Percentiles rank a stretch among this genome's conserved stretches.
Conservation (phyloP, 2,888 invertebrate species). For the Xanthorhoe designata region DNA sequence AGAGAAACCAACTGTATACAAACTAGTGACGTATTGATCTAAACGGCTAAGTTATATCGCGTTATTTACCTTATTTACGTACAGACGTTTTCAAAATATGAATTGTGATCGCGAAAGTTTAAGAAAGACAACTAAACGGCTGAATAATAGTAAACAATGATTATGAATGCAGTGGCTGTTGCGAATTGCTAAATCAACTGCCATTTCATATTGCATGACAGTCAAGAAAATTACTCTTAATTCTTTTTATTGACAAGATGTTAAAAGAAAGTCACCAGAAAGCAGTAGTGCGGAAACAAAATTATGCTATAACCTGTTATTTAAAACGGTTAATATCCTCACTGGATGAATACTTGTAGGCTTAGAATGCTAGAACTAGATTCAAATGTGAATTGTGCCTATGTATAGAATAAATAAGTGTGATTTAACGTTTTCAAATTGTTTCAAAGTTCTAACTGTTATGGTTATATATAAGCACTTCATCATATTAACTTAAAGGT, state of each 20-base stretch:
- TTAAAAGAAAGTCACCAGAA: not conserved
- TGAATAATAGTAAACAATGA: no score
- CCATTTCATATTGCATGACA: no score
- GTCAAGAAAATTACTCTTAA: no score
- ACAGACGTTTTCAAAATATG: no score
- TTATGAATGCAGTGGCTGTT: no score
- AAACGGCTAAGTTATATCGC: no score
- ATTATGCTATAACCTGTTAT: not conserved
- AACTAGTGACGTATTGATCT: no score
- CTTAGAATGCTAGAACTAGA: slow-evolving; percentile 79
- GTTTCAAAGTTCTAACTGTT: slow-evolving; percentile 46
- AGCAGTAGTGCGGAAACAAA: not conserved
- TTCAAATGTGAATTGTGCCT: slow-evolving; percentile 81
- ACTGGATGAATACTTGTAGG: slow-evolving; percentile 63
- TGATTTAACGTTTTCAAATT: slow-evolving; percentile 57
- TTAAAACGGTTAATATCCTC: slow-evolving; percentile 43
- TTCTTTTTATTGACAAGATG: not conserved
- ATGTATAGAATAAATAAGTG: slow-evolving; percentile 55
- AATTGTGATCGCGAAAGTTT: no score
- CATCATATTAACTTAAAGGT: slow-evolving; percentile 43
- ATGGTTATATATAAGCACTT: slow-evolving; percentile 35
- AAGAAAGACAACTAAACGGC: no score
- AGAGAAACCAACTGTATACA: no score
- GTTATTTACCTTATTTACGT: no score
- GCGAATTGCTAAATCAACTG: no score